Percentiles rank a stretch among this genome's conserved stretches.
These are phyloP conservation scores for Lepisosteus osseus DNA, from an alignment of 2,113 vertebrate species.

Conservation along the genomic window DNA sequence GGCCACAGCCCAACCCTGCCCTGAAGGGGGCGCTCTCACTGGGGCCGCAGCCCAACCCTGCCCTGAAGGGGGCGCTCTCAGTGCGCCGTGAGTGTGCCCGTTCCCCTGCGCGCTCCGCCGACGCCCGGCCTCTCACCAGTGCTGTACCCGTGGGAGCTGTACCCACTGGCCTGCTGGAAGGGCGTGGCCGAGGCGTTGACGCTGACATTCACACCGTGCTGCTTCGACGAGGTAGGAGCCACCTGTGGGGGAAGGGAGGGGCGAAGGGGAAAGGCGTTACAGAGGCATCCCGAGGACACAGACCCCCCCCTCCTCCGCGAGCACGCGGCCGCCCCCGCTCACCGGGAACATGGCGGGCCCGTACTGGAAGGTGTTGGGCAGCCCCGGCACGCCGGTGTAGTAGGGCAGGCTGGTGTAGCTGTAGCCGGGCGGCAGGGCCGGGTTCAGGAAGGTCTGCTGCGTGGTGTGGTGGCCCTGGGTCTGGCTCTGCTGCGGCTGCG, in stretches of 20 bases:
- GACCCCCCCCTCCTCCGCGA: neutral
- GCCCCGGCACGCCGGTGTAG: constrained; percentile 93
- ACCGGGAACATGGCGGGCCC: constrained; percentile 97
- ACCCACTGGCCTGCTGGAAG: constrained; percentile 94
- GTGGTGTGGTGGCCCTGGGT: constrained; percentile 91
- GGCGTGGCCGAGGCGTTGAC: constrained; percentile 89
- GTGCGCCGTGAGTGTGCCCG: too few species aligned
- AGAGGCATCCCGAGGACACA: neutral
- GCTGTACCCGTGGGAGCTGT: constrained; percentile 92
- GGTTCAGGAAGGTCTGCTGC: constrained; percentile 96
- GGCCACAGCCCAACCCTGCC: too few species aligned
- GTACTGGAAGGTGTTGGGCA: constrained; percentile 96
- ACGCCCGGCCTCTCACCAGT: constrained; percentile 69
- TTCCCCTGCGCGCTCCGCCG: too few species aligned
- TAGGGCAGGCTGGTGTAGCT: constrained; percentile 98
- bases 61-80: too few species aligned
- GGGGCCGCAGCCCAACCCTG: too few species aligned
- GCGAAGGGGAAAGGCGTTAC: neutral
- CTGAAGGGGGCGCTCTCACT: too few species aligned
- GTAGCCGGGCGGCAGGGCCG: constrained; percentile 93
- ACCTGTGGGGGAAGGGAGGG: constrained; percentile 61
- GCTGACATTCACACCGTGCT: constrained; percentile 96
- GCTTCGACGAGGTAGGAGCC: constrained; percentile 96
- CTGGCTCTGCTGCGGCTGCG: constrained; percentile 93
- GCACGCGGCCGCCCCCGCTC: constrained; percentile 46